Base-by-base conservation (phyloP, 1,140 invertebrate species). In the Lepidurus apus region DNA sequence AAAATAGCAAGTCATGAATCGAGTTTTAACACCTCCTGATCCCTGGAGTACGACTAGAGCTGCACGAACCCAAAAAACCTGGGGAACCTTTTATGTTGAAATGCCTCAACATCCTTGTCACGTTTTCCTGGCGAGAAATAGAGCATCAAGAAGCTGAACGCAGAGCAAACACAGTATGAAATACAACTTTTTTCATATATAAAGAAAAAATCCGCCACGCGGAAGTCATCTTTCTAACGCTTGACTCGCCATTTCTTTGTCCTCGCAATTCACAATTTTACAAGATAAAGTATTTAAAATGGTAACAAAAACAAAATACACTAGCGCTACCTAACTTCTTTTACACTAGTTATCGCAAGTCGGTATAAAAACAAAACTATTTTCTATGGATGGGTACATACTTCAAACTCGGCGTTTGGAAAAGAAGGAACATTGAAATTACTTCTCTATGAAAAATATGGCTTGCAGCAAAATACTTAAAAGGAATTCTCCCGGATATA, bases 61-160 rank as follows among this genome's bases (percentile, higher is more conserved):
- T n/a, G 17, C 17, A 65, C 53, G 21, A 65, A 65, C 53, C 53
- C 53, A 65, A 34, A 34, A 34, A 34, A 34, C 2, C 34, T 34
- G 34, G 34, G 34, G 34, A 34, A 34, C 34, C 34, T 34, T 34
- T 34, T 3, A 34, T 34, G 4, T 34, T 34, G 53, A 13, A 65
- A 13, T 13, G 8, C 17, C 17, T 65, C 53, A 8, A 65, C 53
- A 65, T 65, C 53, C 53, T 65, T 65, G 53, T 65, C 53, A 65
- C 53, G 53, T 65, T 65, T 65, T 65, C 53, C 53, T n/a, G 53
- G n/a, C 6, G 53, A 65, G 53, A 65, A 65, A 65, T 65, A 65
- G 53, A 65, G 53, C 53, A 65, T 65, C 53, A 65, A 47, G 10
- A 6, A 47, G 21, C 53, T 65, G 53, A 65, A 65, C 53, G 53